phyloP scores from a whole-genome alignment of 2,888 invertebrate species.

The Cetonia aurata region DNA sequence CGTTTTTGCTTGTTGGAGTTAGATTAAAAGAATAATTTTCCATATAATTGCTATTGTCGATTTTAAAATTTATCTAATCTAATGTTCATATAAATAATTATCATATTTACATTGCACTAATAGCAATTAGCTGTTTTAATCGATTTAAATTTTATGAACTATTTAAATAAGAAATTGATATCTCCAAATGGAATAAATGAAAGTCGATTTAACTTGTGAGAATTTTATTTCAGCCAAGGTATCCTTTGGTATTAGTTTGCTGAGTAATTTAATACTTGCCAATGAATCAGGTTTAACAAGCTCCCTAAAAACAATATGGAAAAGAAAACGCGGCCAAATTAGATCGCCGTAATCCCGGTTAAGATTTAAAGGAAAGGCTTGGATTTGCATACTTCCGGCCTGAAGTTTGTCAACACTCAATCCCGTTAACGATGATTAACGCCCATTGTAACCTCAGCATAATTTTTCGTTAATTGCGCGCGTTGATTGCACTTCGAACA shows the following conservation, averaged over 20 bases:
- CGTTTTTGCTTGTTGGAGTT: neutral
- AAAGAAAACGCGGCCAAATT: slow-evolving; percentile 41
- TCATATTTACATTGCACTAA: no score
- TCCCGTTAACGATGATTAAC: slow-evolving; percentile 48
- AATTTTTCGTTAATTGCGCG: slow-evolving; percentile 48
- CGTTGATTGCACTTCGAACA: slow-evolving; percentile 39
- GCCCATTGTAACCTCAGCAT: slow-evolving; percentile 48
- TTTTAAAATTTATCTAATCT: no score
- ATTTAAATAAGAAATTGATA: no score
- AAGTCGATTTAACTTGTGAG: slow-evolving; percentile 11
- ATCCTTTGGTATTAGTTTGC: slow-evolving; percentile 6
- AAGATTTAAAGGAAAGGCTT: slow-evolving; percentile 48
- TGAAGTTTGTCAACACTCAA: slow-evolving; percentile 52
- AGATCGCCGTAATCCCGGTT: slow-evolving; percentile 49
- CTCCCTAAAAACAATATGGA: slow-evolving; percentile 24
- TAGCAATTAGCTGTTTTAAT: no score
- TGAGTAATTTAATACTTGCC: slow-evolving; percentile 22
- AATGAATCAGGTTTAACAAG: slow-evolving; percentile 34
- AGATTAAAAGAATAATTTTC: neutral
- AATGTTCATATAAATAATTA: no score
- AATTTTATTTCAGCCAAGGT: neutral
- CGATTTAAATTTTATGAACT: no score
- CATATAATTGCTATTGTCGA: no score
- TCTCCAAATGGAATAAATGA: neutral
- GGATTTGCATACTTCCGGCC: slow-evolving; percentile 51